Evolutionary conservation across 2,888 invertebrate species (phyloP).

Genomic region (Drosophila melanosoma): DNA sequence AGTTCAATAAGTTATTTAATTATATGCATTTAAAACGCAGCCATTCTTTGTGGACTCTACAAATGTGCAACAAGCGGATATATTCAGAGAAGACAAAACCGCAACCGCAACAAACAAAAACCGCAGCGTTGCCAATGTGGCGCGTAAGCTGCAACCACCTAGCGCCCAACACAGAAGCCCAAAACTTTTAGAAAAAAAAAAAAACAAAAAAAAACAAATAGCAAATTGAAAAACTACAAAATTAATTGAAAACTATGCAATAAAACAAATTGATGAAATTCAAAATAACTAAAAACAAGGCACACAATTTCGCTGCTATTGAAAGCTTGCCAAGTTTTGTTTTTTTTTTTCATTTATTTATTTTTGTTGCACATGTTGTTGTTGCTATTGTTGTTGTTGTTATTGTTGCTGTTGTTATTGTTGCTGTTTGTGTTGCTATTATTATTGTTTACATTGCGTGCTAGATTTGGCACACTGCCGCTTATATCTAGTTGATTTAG

Average conservation of each 20-base stretch:
- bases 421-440: slow-evolving; percentile 29
- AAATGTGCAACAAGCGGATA: slow-evolving; percentile 39
- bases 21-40: too few species aligned
- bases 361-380: slow-evolving; percentile 27
- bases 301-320: slow-evolving; percentile 45
- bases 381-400: slow-evolving; percentile 11
- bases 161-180: not conserved
- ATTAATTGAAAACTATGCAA: slow-evolving; percentile 53
- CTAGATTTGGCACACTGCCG: slow-evolving; percentile 65
- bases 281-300: slow-evolving; percentile 49
- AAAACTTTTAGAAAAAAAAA: slow-evolving; percentile 33
- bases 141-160: slow-evolving; percentile 8
- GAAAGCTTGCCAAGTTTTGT: slow-evolving; percentile 65
- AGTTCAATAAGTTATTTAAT: slow-evolving; percentile 5
- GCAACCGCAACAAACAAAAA: slow-evolving; percentile 63
- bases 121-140: slow-evolving; percentile 55
- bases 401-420: not conserved
- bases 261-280: slow-evolving; percentile 50
- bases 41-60: not conserved
- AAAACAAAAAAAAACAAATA: slow-evolving; percentile 22
- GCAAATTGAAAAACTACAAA: slow-evolving; percentile 14
- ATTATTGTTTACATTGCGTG: slow-evolving; percentile 65
- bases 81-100: slow-evolving; percentile 48
- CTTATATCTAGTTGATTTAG: slow-evolving; percentile 63
- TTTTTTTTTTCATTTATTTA: slow-evolving; percentile 24